These are phyloP conservation scores for Boulengeromyrus knoepffleri DNA, from an alignment of 2,113 vertebrate species.

Conservation along the genomic window DNA sequence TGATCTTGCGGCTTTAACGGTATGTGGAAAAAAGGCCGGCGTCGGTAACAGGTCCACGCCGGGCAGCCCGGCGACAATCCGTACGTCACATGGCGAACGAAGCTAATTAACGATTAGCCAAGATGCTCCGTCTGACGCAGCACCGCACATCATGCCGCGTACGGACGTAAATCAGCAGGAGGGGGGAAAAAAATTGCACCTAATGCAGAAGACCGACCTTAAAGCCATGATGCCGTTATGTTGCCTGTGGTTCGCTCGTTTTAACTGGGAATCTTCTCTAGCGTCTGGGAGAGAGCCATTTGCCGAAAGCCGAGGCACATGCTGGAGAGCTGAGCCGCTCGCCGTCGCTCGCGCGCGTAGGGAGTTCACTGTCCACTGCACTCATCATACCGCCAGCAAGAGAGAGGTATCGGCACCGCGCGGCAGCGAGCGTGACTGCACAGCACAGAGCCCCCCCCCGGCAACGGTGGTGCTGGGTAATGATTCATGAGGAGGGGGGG, in stretches of 20 bases:
- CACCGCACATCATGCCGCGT: not conserved
- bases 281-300: slow-evolving; percentile 30
- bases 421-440: slow-evolving; percentile 19
- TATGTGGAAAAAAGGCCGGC: slow-evolving; percentile 9
- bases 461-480: slow-evolving; percentile 25
- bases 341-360: slow-evolving; percentile 36
- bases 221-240: slow-evolving; percentile 39
- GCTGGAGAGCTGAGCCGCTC: slow-evolving; percentile 45
- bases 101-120: not conserved
- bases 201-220: slow-evolving; percentile 45
- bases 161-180: not conserved
- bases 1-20: not conserved
- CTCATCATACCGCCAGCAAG: slow-evolving; percentile 31
- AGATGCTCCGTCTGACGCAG: not conserved
- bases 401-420: slow-evolving; percentile 29
- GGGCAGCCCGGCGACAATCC: not conserved
- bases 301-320: slow-evolving; percentile 39
- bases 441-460: slow-evolving; percentile 29
- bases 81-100: not conserved
- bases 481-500: slow-evolving; percentile 27
- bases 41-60: slow-evolving; percentile 16
- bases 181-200: not conserved
- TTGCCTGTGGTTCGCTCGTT: slow-evolving; percentile 39
- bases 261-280: slow-evolving; percentile 42
- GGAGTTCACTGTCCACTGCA: slow-evolving; percentile 26